phyloP scores from a whole-genome alignment of 2,113 vertebrate genomes.

The Nestor notabilis region DNA sequence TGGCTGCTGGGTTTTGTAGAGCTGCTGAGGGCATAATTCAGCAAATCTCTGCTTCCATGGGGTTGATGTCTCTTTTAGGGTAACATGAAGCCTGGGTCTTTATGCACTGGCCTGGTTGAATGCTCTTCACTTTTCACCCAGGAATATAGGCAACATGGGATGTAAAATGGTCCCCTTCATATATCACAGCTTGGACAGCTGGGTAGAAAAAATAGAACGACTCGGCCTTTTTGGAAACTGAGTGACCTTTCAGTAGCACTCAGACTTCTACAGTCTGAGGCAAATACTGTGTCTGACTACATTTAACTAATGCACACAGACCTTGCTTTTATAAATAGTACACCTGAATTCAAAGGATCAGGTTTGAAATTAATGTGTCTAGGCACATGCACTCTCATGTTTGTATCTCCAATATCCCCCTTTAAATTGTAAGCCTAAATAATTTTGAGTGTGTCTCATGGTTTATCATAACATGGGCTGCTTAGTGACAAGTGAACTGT shows the following conservation, averaged over 20 bases:
- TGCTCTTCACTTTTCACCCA: background rate
- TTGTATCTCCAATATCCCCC: background rate
- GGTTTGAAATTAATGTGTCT: background rate
- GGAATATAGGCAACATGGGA: background rate
- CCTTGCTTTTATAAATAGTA: background rate
- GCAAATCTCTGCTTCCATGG: background rate
- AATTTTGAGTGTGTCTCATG: background rate
- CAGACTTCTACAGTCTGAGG: background rate
- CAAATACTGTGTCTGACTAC: background rate
- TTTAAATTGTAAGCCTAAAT: background rate
- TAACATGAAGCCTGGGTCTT: background rate
- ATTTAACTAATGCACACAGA: background rate
- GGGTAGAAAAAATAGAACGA: background rate
- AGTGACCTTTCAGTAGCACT: rapidly evolving
- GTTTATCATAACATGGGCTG: background rate
- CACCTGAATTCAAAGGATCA: background rate
- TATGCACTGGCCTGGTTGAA: background rate
- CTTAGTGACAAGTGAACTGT: background rate
- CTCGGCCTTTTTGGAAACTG: background rate
- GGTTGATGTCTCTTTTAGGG: background rate
- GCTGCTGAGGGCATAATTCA: background rate
- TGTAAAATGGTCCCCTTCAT: background rate
- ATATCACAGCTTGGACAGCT: rapidly evolving
- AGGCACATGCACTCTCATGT: background rate
- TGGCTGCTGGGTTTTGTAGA: background rate